Percentiles rank a stretch among this genome's conserved stretches.
Conservation (phyloP, 1,140 invertebrate species). For the Lasaia peninsularis region DNA sequence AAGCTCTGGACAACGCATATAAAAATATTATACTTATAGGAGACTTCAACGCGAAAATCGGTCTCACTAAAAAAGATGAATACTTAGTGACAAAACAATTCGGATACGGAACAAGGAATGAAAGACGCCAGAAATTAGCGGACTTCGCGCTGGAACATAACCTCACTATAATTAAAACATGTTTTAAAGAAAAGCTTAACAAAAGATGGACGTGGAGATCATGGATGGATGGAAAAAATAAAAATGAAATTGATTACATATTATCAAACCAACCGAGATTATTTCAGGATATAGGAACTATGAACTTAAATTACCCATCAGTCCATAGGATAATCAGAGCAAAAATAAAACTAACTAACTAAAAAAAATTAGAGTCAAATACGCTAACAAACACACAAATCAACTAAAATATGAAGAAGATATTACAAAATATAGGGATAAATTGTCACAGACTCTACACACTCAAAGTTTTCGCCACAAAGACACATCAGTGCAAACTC, state of each 20-base stretch:
- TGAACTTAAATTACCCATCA: too few relatives aligned
- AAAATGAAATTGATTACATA: neutral
- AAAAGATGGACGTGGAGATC: neutral
- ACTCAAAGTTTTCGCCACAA: too few relatives aligned
- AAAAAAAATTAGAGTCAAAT: too few relatives aligned
- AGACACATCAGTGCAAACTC: too few relatives aligned
- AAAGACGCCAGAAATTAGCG: conserved; percentile 1
- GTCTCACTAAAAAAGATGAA: neutral
- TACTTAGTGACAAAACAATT: conserved; percentile 3
- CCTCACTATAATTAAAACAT: conserved; percentile 12
- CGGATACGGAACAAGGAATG: neutral
- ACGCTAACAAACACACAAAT: too few relatives aligned
- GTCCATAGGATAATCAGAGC: too few relatives aligned
- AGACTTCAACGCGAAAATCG: conserved; percentile 18
- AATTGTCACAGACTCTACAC: too few relatives aligned
- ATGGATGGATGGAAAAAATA: neutral
- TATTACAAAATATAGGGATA: too few relatives aligned
- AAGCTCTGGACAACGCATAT: neutral
- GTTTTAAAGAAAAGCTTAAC: neutral
- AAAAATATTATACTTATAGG: neutral
- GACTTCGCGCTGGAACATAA: conserved; percentile 9
- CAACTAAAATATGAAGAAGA: too few relatives aligned
- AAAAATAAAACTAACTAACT: too few relatives aligned
- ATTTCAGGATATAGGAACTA: too few relatives aligned
- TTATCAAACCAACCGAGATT: neutral